Conservation (phyloP, 2,113 vertebrate species). For the Macheiramphus alcinus region DNA sequence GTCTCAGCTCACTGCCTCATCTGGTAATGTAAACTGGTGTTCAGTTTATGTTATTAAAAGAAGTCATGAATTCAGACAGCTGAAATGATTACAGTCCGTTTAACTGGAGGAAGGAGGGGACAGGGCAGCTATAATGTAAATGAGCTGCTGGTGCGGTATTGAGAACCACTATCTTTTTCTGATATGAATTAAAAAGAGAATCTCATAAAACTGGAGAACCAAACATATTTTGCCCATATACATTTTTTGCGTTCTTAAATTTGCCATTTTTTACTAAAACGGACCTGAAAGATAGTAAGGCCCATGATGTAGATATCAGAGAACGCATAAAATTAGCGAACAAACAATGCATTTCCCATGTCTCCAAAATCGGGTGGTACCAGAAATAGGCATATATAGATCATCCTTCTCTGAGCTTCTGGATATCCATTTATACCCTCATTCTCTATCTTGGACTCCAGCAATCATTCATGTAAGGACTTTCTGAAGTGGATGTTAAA, state of each 20-base stretch:
- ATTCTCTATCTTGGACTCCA: neutral
- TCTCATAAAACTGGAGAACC: neutral
- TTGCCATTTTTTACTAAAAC: neutral
- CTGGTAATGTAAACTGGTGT: neutral
- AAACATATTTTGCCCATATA: neutral
- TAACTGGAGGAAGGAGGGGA: neutral
- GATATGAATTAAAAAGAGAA: neutral
- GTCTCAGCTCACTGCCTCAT: neutral
- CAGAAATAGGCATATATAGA: neutral
- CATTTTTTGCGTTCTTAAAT: neutral
- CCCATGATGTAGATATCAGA: neutral
- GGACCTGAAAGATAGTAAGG: neutral
- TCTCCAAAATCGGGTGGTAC: neutral
- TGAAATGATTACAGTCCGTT: neutral
- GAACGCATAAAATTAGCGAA: neutral
- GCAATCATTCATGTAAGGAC: neutral
- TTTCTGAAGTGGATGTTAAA: constrained; percentile 6
- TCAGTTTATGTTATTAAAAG: neutral
- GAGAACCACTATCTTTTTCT: neutral
- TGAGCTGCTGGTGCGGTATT: neutral
- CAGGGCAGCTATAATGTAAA: neutral
- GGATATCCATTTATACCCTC: neutral
- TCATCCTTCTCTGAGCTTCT: neutral
- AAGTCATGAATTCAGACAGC: neutral
- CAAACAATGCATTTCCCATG: neutral